These are phyloP conservation scores for Lipotes vexillifer DNA, from an alignment of 2,113 vertebrate species.

Conservation along the genomic window DNA sequence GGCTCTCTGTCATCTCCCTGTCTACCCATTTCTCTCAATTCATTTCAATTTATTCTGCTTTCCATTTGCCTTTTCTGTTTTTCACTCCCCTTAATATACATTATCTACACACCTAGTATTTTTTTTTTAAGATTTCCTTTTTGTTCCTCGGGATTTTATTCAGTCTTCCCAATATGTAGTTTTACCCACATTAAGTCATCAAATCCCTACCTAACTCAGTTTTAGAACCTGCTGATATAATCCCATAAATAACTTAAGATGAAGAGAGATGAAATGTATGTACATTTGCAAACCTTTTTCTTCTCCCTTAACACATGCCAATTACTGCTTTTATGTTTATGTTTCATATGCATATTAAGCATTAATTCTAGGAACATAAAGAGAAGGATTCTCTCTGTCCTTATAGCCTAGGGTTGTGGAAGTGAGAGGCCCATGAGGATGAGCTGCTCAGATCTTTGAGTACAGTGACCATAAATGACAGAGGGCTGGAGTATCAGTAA, in stretches of 20 bases:
- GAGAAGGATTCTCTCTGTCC: neutral
- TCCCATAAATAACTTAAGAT: neutral
- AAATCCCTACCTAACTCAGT: neutral
- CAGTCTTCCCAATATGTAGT: neutral
- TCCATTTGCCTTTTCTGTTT: neutral
- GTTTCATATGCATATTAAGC: neutral
- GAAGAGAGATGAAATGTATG: neutral
- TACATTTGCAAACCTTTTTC: neutral
- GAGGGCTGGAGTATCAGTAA: accelerated
- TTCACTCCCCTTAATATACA: neutral
- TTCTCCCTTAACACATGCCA: neutral
- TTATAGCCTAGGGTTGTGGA: neutral
- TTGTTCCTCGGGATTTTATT: neutral
- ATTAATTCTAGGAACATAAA: neutral
- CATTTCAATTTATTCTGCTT: neutral
- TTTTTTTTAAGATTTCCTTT: neutral
- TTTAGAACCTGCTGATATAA: neutral
- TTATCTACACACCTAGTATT: neutral
- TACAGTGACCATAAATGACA: neutral
- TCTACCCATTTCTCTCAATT: neutral
- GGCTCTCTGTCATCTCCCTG: neutral
- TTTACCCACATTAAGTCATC: neutral
- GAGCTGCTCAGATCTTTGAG: neutral
- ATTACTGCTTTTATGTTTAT: neutral
- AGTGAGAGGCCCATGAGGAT: accelerated